Base-by-base conservation (phyloP, 2,113 vertebrate species). In the Oryzias celebensis region DNA sequence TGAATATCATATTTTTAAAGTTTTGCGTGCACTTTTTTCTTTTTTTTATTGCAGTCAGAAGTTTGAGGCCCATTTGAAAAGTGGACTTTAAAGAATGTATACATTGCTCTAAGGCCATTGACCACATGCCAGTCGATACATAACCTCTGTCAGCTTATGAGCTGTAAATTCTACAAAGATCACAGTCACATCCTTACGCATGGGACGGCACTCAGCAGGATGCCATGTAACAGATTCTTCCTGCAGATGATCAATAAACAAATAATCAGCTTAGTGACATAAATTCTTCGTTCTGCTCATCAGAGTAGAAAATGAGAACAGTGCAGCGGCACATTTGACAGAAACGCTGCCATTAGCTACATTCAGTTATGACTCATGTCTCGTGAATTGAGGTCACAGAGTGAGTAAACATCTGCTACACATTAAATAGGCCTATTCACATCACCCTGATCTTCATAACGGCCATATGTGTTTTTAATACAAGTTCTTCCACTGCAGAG, bases 291-390 rank as follows among this genome's bases (percentile, higher is more conserved):
- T 57, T 77, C 36, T 65, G 51, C 59, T 76, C 18, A 70, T 80
- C 52, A 52, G 2, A 57, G 43, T 41, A n/a, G 7, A 53, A 4
- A 36, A 41, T 52, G 23, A 44, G 51, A 56, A 49, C 57, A 48
- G 14, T 16, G 16, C 24, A 66, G 60, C 48, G 14, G 26, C 23
- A 7, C 51, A 56, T 65, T 63, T 5, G 5, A 49, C 42, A 69
- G 55, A 63, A 73, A 46, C 49, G 45, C 64, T 1, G 45, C 68
- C 49, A 31, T 31, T 15, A 51, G 52, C 47, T 73, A 58, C 58
- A 65, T 66, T 78, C 62, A 55, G 55, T 60, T 52, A 73, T 75
- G 82, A 80, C 64, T 83, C 80, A 86, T 80, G 41, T 58, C 13
- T 52, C 49, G 26, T 77, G 69, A 69, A 78, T 85, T 67, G 45